Conservation (phyloP, 2,797 vertebrate species). For the Propithecus deckenii region DNA sequence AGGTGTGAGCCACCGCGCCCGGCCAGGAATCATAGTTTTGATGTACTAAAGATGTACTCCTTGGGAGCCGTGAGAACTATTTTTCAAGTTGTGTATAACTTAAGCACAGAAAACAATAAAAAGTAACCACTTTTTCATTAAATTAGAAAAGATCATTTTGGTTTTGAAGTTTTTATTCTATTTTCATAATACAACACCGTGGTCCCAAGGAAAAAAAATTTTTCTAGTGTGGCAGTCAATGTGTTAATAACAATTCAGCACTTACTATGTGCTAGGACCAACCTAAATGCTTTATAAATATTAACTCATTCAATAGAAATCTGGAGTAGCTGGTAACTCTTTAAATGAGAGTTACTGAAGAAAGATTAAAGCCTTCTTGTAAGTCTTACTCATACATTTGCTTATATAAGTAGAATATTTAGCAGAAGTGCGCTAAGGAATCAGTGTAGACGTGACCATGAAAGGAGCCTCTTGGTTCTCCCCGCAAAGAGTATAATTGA, state of each 20-base stretch:
- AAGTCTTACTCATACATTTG: neutral
- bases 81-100: too few relatives aligned
- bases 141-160: too few relatives aligned
- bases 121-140: too few relatives aligned
- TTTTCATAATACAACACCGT: too few relatives aligned
- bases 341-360: neutral
- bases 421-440: neutral
- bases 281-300: neutral
- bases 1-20: too few relatives aligned
- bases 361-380: neutral
- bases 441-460: neutral
- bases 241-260: neutral
- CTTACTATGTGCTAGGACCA: neutral
- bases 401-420: neutral
- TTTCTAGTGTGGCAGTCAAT: too few relatives aligned
- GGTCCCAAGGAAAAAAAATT: too few relatives aligned
- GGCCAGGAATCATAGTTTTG: neutral
- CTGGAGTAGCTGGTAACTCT: neutral
- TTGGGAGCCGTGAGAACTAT: too few relatives aligned
- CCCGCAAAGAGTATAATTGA: neutral
- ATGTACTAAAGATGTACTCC: neutral
- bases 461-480: neutral
- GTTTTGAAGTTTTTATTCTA: too few relatives aligned
- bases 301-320: neutral
- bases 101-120: too few relatives aligned